Conservation (phyloP, 2,888 invertebrate genomes). For the Euphydryas editha region DNA sequence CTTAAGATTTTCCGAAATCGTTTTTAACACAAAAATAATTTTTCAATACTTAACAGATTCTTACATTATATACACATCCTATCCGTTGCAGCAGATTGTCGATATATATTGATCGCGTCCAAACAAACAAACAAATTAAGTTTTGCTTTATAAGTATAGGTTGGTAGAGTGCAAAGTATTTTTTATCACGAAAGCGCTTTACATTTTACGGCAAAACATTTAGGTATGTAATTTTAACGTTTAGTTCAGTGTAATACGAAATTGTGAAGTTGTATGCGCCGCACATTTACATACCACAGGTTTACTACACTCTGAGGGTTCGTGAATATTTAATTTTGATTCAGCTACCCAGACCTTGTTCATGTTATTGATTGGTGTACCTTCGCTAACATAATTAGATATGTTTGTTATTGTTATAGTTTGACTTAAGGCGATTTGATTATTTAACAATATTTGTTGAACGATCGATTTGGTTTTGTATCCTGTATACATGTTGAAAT, state of each 20-base stretch:
- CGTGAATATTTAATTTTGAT: conserved; percentile 44
- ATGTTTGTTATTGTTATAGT: conserved; percentile 8
- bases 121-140: neutral
- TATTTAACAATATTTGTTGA: conserved; percentile 20
- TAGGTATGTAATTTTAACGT: conserved; percentile 3
- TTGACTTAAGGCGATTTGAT: conserved; percentile 8
- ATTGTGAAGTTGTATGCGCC: conserved; percentile 16
- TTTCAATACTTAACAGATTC: no score
- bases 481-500: neutral
- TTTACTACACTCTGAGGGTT: conserved; percentile 33
- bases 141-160: no score
- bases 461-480: conserved; percentile 7
- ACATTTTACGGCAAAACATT: no score
- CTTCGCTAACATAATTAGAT: conserved; percentile 16
- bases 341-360: conserved; percentile 27
- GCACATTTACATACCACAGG: conserved; percentile 44
- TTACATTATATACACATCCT: no score
- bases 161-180: no score
- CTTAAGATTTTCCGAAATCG: no score
- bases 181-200: no score
- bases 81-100: no score
- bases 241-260: conserved; percentile 15
- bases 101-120: no score
- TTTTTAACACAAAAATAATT: no score
- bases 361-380: conserved; percentile 34